Evolutionary conservation across 2,797 vertebrate species (phyloP).

Genomic region (Amphiprion clarkii): DNA sequence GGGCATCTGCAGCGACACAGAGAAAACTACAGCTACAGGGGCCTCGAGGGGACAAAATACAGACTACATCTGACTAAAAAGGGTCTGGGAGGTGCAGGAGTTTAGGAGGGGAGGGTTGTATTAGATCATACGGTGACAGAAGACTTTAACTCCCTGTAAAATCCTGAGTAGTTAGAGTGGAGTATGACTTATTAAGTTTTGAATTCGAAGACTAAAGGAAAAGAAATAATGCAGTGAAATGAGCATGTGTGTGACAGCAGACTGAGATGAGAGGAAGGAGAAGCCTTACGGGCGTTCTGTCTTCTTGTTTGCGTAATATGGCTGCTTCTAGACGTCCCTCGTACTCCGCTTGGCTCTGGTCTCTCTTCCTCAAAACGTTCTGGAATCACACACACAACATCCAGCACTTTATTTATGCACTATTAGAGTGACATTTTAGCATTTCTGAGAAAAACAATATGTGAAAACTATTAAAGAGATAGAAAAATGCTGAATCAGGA

Average conservation of each 20-base stretch:
- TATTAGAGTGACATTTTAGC: background rate
- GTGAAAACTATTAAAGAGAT: background rate
- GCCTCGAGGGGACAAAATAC: slow-evolving; percentile 16
- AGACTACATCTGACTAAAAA: slow-evolving; percentile 23
- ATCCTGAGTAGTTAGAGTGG: no score
- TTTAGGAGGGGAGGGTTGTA: background rate
- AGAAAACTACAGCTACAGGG: slow-evolving; percentile 62
- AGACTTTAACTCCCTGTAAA: background rate
- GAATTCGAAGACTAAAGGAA: background rate
- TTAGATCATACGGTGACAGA: background rate
- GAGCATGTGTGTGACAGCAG: background rate
- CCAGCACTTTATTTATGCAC: background rate
- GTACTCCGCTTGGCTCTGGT: slow-evolving; percentile 97
- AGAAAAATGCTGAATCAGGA: slow-evolving; percentile 36
- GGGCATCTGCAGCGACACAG: slow-evolving; percentile 85
- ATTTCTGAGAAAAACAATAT: background rate
- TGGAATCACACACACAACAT: slow-evolving; percentile 61
- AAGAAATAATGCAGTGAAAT: background rate
- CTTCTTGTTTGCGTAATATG: slow-evolving; percentile 90
- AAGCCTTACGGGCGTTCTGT: slow-evolving; percentile 90
- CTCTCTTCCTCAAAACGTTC: slow-evolving; percentile 96
- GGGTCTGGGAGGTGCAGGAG: slow-evolving; percentile 10
- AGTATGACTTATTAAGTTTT: background rate
- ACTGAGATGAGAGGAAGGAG: background rate
- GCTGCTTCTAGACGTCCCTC: slow-evolving; percentile 95